These are phyloP conservation scores for Steatornis caripensis DNA, from an alignment of 2,113 vertebrate species.

Conservation along the genomic window DNA sequence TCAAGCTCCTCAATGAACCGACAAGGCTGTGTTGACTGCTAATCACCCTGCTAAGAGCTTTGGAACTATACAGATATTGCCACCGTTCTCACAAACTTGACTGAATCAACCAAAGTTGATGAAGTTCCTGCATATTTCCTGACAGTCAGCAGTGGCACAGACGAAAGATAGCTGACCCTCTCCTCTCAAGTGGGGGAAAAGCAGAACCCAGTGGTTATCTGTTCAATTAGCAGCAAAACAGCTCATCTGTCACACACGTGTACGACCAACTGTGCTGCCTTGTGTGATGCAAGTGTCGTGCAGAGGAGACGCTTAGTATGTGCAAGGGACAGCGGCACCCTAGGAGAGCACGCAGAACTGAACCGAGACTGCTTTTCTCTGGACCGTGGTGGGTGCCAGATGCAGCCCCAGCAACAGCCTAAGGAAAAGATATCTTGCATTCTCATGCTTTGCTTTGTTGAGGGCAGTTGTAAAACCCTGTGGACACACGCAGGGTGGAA, in stretches of 20 bases:
- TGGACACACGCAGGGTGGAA: not conserved
- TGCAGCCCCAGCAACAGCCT: not conserved
- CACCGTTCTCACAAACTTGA: not conserved
- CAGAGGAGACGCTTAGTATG: not conserved
- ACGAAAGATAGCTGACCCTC: not conserved
- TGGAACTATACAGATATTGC: not conserved
- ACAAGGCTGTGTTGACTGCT: not conserved
- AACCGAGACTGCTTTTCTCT: not conserved
- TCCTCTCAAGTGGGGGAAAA: not conserved
- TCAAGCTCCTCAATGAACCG: not conserved
- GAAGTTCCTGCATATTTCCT: not conserved
- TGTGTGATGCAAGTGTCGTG: fast-evolving
- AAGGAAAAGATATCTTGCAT: not conserved
- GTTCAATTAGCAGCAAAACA: not conserved
- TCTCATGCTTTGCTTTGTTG: not conserved
- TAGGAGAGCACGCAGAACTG: not conserved
- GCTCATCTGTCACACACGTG: not conserved
- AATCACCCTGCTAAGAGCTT: not conserved
- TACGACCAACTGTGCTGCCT: not conserved
- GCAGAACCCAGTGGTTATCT: not conserved
- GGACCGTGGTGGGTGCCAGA: not conserved
- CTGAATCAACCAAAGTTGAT: not conserved
- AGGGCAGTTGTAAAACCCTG: not conserved
- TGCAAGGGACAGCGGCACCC: not conserved
- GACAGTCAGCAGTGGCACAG: not conserved